Evolutionary conservation across 2,113 vertebrate species (phyloP).

Genomic region (cat (Felis catus)): F.catus_Fca126_mat1.0 CM031414.1:61118001-61118500

Average conservation of each 20-base stretch:
- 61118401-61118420: slow-evolving; percentile 96
- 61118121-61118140: neutral
- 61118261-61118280: slow-evolving; percentile 80
- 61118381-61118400: slow-evolving; percentile 87
- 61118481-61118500: slow-evolving; percentile 80
- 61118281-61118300: slow-evolving; percentile 81
- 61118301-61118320: slow-evolving; percentile 66
- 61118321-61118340: slow-evolving; percentile 49
- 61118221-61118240: neutral
- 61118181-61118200: too few species aligned
- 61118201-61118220: neutral
- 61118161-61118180: neutral
- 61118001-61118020: neutral
- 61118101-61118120: neutral
- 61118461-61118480: slow-evolving; percentile 85
- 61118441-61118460: slow-evolving; percentile 92
- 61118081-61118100: neutral
- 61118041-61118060: neutral
- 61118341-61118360: slow-evolving; percentile 75
- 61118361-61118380: slow-evolving; percentile 87
- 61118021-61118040: too few species aligned
- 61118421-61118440: slow-evolving; percentile 95
- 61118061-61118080: neutral
- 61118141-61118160: neutral
- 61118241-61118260: slow-evolving; percentile 79